Evolutionary conservation across 2,113 vertebrate genomes (phyloP), one percentile per base, ranked within the genome.

Genomic region (Piprites chloris): DNA sequence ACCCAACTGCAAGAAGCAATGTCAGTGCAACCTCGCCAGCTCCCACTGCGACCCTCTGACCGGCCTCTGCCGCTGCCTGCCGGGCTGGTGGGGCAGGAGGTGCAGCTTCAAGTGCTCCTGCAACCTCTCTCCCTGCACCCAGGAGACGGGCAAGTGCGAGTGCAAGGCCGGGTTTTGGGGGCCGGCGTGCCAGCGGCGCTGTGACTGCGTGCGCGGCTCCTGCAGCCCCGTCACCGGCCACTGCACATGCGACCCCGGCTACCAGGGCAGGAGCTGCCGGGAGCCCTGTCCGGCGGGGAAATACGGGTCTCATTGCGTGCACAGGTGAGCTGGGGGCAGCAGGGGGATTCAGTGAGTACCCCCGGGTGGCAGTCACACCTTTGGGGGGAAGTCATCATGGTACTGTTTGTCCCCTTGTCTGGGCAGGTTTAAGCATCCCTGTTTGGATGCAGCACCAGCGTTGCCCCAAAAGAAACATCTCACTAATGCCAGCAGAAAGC

Each of bases 121-220:
- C 96, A 93, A 97, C 72, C 21, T 85, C 68, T 99, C 99, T 0
- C 97, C 98, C 2, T 99, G 99, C 17, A 68, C 93, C 28, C 98
- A 99, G 97, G 96, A 97, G 32, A 97, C 97, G 0, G 99, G 99
- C 21, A 90, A 89, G 55, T 99, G 99, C 23, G 91, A 97, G 49
- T 99, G 99, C 81, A 87, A 35, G 69, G 39, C 75, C 0, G 98
- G 98, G 42, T 98, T 97, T 91, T 99, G 99, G 98, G 99, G 99
- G 3, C 55, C 88, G 1, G 81, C 73, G 46, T 99, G 99, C 95
- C 98, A 97, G 85, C 32, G 92, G 14, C 96, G 4, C 5, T 99
- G 99, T 33, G 92, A 97, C 94, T 99, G 99, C 81, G 37, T 97
- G 87, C 97, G 98, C 6, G 98, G 99, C 67, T 94, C 63, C 89